Conservation (phyloP, 2,113 vertebrate genomes). For the Montifringilla adamsi region DNA sequence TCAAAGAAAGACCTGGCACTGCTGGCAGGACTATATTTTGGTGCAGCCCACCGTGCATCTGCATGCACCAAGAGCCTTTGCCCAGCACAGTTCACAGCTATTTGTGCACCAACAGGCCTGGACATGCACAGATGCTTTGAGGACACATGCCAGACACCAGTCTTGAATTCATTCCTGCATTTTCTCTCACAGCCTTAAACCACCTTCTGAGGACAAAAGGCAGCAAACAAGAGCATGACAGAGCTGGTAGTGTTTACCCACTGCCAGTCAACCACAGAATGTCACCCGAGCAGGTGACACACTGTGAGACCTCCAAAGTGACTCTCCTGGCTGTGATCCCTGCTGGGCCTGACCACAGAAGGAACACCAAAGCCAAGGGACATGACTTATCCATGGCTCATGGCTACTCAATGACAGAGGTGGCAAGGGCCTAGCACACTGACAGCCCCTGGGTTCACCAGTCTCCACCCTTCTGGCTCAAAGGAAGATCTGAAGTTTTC, state of each 20-base stretch:
- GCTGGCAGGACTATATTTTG: not conserved
- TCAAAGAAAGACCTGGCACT: not conserved
- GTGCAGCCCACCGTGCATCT: not conserved
- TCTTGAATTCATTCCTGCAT: not conserved
- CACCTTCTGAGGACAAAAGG: not conserved
- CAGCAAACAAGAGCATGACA: not conserved
- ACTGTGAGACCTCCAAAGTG: not conserved
- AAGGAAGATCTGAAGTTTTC: not conserved
- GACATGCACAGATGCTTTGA: not conserved
- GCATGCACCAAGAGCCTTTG: not conserved
- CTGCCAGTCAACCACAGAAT: not conserved
- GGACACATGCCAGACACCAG: not conserved
- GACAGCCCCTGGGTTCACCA: not conserved
- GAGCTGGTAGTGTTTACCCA: not conserved
- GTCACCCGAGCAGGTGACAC: not conserved
- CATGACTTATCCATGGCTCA: not conserved
- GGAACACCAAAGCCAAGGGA: not conserved
- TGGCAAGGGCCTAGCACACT: not conserved
- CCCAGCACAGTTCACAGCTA: not conserved
- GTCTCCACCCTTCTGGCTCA: not conserved
- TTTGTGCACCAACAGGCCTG: not conserved
- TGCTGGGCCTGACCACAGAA: not conserved
- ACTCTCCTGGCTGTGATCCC: not conserved
- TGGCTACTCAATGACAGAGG: not conserved
- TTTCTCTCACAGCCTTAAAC: not conserved